A percentile compares a stretch with the other conserved stretches of the same genome.
phyloP scores from a whole-genome alignment of 2,888 invertebrate species.

The Zaprionus bogoriensis region DNA sequence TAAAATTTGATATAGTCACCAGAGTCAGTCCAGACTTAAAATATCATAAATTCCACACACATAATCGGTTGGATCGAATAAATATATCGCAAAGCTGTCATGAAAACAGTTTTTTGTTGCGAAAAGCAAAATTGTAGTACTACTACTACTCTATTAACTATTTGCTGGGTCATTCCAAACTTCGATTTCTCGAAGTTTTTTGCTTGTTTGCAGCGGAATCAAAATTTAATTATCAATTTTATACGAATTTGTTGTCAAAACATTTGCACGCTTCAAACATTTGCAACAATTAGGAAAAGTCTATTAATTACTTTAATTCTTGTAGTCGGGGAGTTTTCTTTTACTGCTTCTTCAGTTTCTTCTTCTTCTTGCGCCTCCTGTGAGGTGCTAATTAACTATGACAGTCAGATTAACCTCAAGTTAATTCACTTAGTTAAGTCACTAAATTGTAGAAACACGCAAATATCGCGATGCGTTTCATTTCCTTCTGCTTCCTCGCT shows the following conservation, averaged over 20 bases:
- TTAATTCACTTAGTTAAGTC: conserved; percentile 46
- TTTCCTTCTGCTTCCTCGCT: not conserved
- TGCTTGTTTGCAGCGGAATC: not conserved
- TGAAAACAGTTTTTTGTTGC: too few species aligned
- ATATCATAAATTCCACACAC: too few species aligned
- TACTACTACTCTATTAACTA: too few species aligned
- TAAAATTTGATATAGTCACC: not conserved
- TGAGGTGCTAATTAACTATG: conserved; percentile 44
- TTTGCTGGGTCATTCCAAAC: not conserved
- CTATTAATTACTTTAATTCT: conserved; percentile 6
- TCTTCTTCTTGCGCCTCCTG: not conserved
- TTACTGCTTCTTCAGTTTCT: not conserved
- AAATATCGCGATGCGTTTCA: not conserved
- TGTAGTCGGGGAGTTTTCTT: not conserved
- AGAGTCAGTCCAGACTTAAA: not conserved
- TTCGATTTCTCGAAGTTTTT: not conserved
- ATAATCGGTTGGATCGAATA: too few species aligned
- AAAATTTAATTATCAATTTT: conserved; percentile 1
- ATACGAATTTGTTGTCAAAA: conserved; percentile 34
- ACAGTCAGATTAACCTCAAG: conserved; percentile 58
- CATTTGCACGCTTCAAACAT: conserved; percentile 50
- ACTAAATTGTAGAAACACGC: not conserved
- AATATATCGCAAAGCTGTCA: too few species aligned
- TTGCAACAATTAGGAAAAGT: conserved; percentile 47
- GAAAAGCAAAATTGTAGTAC: too few species aligned